These are phyloP conservation scores for Pristiophorus japonicus DNA, from an alignment of 2,113 vertebrate species.

Conservation along the genomic window DNA sequence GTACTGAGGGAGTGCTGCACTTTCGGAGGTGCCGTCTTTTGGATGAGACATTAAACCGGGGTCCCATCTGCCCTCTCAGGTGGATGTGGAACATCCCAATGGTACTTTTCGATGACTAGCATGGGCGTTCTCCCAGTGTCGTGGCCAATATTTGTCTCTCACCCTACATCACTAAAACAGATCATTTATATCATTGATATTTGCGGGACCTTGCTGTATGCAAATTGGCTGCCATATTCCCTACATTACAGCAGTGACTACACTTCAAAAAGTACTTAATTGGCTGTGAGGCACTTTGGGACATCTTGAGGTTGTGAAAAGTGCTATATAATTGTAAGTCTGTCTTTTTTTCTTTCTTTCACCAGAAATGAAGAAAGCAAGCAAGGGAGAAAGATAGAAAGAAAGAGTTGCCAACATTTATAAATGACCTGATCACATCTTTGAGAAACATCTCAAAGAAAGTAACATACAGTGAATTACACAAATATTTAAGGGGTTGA, in stretches of 20 bases:
- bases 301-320: no score
- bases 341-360: no score
- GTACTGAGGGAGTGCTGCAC: neutral
- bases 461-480: no score
- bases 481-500: no score
- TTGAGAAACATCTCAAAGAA: no score
- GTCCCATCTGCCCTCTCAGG: neutral
- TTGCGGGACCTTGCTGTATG: neutral
- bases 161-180: neutral
- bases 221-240: neutral
- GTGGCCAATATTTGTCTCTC: neutral
- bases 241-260: neutral
- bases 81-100: neutral
- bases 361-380: no score
- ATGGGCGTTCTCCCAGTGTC: neutral
- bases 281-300: neutral
- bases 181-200: neutral
- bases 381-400: no score
- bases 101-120: neutral
- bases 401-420: no score
- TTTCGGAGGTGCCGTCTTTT: neutral
- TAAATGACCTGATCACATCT: no score
- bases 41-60: neutral
- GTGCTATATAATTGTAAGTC: no score
- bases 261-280: neutral